phyloP scores from a whole-genome alignment of 2,888 invertebrate species.

The Ophion obscuratus region DNA sequence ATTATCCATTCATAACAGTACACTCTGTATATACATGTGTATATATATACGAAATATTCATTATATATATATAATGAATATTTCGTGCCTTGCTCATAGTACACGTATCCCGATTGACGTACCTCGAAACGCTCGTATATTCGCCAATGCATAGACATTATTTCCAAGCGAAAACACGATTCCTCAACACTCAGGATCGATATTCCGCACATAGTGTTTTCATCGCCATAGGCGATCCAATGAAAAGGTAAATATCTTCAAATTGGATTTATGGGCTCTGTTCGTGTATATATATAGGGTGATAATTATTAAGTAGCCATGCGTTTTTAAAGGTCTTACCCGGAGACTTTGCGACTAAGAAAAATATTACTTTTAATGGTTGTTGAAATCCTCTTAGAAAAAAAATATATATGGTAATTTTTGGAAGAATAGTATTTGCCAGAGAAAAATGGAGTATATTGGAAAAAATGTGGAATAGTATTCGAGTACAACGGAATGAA shows the following conservation, averaged over 20 bases:
- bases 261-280: constrained; percentile 46
- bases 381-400: too few relatives aligned
- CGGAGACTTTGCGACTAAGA: too few relatives aligned
- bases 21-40: background rate
- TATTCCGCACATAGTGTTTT: constrained; percentile 18
- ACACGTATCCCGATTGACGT: background rate
- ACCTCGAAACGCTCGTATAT: constrained; percentile 9
- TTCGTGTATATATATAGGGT: background rate
- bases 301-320: too few relatives aligned
- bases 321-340: too few relatives aligned
- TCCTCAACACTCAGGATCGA: background rate
- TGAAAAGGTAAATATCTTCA: constrained; percentile 32
- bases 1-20: too few relatives aligned
- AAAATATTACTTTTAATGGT: too few relatives aligned
- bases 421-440: too few relatives aligned
- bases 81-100: background rate
- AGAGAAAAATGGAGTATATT: too few relatives aligned
- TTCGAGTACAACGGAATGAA: too few relatives aligned
- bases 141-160: constrained; percentile 37
- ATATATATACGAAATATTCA: too few relatives aligned
- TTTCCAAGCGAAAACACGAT: constrained; percentile 36
- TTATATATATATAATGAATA: background rate
- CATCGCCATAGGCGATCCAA: constrained; percentile 45
- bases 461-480: too few relatives aligned
- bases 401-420: too few relatives aligned